Percentiles rank a stretch among this genome's conserved stretches.
Evolutionary conservation across 2,113 vertebrate genomes (phyloP).

Genomic region (Syrmaticus mikado): DNA sequence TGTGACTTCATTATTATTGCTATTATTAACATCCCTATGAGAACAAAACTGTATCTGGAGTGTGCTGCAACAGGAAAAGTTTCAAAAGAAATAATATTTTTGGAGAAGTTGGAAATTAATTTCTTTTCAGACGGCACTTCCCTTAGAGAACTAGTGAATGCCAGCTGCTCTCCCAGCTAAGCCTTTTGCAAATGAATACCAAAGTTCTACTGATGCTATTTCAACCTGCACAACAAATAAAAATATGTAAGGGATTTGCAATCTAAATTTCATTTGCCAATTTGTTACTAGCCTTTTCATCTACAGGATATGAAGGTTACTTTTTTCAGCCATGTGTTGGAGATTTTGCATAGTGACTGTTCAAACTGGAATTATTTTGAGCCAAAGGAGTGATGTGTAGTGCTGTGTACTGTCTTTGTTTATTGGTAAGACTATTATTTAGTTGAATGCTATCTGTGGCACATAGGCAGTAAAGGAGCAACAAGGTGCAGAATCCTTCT

Average conservation of each 20-base stretch:
- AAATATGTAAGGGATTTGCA: conserved; percentile 29
- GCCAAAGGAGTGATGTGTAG: conserved; percentile 15
- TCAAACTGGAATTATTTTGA: conserved; percentile 6
- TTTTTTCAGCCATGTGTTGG: background rate
- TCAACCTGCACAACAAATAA: conserved; percentile 23
- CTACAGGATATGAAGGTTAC: background rate
- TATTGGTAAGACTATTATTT: background rate
- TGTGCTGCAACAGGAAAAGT: background rate
- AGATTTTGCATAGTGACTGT: background rate
- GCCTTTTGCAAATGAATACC: conserved; percentile 38
- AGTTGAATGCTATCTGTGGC: conserved; percentile 31
- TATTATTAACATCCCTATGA: background rate
- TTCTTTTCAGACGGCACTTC: conserved; percentile 2
- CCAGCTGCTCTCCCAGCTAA: background rate
- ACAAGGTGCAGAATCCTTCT: background rate
- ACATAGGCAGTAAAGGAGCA: conserved; percentile 24
- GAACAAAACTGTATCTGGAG: background rate
- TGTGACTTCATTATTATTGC: background rate
- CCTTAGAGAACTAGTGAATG: background rate
- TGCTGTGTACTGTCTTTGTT: background rate
- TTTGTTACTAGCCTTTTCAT: conserved; percentile 12
- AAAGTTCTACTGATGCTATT: conserved; percentile 36
- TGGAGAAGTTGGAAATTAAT: background rate
- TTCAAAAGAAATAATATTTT: background rate
- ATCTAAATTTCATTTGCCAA: background rate